Evolutionary conservation across 1,140 invertebrate genomes (phyloP).

Genomic region (Plodia interpunctella): DNA sequence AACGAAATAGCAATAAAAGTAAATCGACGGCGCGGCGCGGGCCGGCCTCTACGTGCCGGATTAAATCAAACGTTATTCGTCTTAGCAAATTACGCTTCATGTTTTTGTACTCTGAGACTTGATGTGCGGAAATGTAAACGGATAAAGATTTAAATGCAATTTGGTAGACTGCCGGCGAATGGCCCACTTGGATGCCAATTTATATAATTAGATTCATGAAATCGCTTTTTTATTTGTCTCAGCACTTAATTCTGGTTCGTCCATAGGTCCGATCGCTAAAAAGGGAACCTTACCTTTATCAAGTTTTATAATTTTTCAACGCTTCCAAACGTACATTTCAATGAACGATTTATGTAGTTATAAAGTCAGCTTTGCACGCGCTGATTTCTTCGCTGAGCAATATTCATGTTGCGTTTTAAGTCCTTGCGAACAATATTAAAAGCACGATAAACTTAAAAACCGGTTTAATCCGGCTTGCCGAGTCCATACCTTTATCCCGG

Average conservation of each 20-base stretch:
- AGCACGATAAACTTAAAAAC: slow-evolving; percentile 70
- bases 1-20: slow-evolving; percentile 73
- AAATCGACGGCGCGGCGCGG: slow-evolving; percentile 58
- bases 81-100: slow-evolving; percentile 69
- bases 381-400: slow-evolving; percentile 35
- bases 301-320: too few species aligned
- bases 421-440: slow-evolving; percentile 68
- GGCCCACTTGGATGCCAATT: slow-evolving; percentile 1
- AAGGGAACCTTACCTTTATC: too few species aligned
- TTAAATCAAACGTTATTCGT: slow-evolving; percentile 74
- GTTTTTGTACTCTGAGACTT: slow-evolving; percentile 47
- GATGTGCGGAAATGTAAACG: slow-evolving; percentile 43
- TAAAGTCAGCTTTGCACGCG: slow-evolving; percentile 27
- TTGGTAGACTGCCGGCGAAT: slow-evolving; percentile 20
- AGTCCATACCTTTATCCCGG: slow-evolving; percentile 53
- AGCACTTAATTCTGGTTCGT: neutral
- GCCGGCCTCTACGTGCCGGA: slow-evolving; percentile 55
- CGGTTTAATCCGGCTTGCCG: slow-evolving; percentile 65
- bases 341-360: slow-evolving; percentile 18
- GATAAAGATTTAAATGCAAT: slow-evolving; percentile 38
- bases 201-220: neutral
- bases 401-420: slow-evolving; percentile 59
- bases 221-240: neutral
- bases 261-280: neutral
- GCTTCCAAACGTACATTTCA: too few species aligned